Conservation (phyloP, 1,140 invertebrate species). For the Rhagoletis pomonella region DNA sequence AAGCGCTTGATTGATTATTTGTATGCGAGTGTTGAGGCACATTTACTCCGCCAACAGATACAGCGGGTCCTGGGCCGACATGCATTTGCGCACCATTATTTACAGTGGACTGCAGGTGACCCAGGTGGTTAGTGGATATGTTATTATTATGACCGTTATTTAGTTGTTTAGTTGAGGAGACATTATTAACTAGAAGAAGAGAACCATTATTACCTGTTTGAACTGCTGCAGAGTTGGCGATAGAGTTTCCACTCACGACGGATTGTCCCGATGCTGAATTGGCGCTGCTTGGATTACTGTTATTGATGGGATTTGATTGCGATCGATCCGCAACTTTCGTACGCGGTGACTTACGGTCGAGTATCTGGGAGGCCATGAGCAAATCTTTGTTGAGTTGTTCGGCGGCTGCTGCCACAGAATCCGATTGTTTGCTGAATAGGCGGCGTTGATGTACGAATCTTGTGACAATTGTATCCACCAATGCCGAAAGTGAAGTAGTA, state of each 20-base stretch:
- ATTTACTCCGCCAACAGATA: slow-evolving; percentile 33
- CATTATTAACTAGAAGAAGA: slow-evolving; percentile 73
- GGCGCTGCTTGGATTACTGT: slow-evolving; percentile 50
- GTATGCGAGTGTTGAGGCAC: slow-evolving; percentile 54
- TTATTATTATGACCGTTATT: slow-evolving; percentile 68
- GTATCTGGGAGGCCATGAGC: slow-evolving; percentile 84
- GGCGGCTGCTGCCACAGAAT: slow-evolving; percentile 83
- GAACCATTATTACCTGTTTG: slow-evolving; percentile 78
- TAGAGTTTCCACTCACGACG: slow-evolving; percentile 69
- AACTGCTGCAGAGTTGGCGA: slow-evolving; percentile 71
- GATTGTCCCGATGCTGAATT: slow-evolving; percentile 72
- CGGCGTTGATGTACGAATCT: slow-evolving; percentile 88
- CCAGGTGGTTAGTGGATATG: slow-evolving; percentile 59
- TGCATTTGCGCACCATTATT: slow-evolving; percentile 56
- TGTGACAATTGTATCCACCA: slow-evolving; percentile 92
- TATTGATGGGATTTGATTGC: slow-evolving; percentile 72
- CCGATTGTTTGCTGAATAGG: slow-evolving; percentile 84
- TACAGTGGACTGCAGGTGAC: slow-evolving; percentile 60
- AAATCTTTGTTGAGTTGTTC: slow-evolving; percentile 89
- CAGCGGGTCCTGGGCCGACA: not conserved
- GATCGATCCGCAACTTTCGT: slow-evolving; percentile 85
- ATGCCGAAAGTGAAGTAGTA: slow-evolving; percentile 84
- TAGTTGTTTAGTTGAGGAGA: slow-evolving; percentile 61
- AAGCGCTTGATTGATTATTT: slow-evolving; percentile 36
- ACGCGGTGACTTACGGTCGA: slow-evolving; percentile 88